Evolutionary conservation across 2,113 vertebrate genomes (phyloP).

Genomic region (Eulemur rufifrons): DNA sequence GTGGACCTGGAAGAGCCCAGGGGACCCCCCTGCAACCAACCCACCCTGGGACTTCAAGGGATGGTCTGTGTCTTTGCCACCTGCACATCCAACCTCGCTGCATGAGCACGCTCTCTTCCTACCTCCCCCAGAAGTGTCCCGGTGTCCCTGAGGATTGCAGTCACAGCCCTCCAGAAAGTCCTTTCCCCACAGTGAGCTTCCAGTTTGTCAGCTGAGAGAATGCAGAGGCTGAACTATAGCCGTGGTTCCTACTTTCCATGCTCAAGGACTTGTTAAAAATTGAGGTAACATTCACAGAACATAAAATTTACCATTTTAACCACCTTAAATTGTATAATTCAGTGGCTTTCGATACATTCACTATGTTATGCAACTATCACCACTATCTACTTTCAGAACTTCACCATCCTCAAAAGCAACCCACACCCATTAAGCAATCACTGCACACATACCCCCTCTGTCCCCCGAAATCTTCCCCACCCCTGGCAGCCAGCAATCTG

Average conservation of each 20-base stretch:
- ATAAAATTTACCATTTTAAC: not conserved
- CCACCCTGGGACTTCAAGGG: too few relatives aligned
- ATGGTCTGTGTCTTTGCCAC: accelerated
- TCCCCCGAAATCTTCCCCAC: too few relatives aligned
- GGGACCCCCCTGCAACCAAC: not conserved
- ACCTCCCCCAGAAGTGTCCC: not conserved
- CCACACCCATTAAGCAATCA: not conserved
- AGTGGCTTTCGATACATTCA: not conserved
- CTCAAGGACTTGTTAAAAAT: not conserved
- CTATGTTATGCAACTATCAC: not conserved
- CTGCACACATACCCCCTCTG: too few relatives aligned
- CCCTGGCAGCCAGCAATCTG: not conserved
- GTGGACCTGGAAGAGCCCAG: too few relatives aligned
- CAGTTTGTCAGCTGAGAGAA: not conserved
- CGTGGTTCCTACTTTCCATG: not conserved
- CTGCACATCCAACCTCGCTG: too few relatives aligned
- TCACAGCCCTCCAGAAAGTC: not conserved
- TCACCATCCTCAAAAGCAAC: not conserved
- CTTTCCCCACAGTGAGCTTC: not conserved
- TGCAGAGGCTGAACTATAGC: not conserved
- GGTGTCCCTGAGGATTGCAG: not conserved
- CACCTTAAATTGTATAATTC: not conserved
- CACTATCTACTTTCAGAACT: not conserved
- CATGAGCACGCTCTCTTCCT: not conserved
- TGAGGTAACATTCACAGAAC: not conserved